Base-by-base conservation (phyloP, 1,140 invertebrate species). In the Anagrus nilaparvatae region DNA sequence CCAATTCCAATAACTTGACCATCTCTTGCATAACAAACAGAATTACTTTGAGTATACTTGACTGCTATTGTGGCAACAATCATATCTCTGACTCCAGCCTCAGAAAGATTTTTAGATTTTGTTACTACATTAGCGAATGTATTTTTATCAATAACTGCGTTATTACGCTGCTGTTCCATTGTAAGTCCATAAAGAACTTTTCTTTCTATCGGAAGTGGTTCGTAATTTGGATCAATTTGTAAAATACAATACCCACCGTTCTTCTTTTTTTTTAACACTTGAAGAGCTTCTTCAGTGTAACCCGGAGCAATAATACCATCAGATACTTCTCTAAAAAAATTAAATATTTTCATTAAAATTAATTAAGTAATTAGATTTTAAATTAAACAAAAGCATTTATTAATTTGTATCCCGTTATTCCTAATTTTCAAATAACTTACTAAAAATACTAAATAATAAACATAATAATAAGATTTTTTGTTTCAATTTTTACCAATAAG, bases 11-110 rank as follows among this genome's bases (percentile, higher is more conserved):
- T 84, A 1, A 97, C 86, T 74, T 99, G 87, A 0, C 91, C 91
- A 67, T 89, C 76, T 53, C 78, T 80, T 5, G 86, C 91, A 57
- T 87, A 96, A 59, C 91, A 96, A 0, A 97, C 92, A 3, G 89
- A 94, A 60, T 97, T 97, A 47, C 91, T 97, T 64, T 99, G 96
- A 0, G 95, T 97, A 57, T 97, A 99, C 64, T 99, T 99, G 0
- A 99, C 69, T 5, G 93, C 87, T 48, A 97, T 94, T 0, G 90
- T 95, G 0, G 95, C 95, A 1, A 98, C 88, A 33, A 95, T 89
- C 10, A 98, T 69, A 71, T 98, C 94, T 37, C 91, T 73, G 3
- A 93, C 56, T 12, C 87, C 92, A 28, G 63, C 66, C 27, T 83
- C 76, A 0, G 86, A 74, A 5, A 98, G 47, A 63, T 78, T 70